Evolutionary conservation across 2,797 vertebrate species (phyloP), one percentile per base, ranked within the genome.

Genomic region (Ctenopoma kingsleyae): DNA sequence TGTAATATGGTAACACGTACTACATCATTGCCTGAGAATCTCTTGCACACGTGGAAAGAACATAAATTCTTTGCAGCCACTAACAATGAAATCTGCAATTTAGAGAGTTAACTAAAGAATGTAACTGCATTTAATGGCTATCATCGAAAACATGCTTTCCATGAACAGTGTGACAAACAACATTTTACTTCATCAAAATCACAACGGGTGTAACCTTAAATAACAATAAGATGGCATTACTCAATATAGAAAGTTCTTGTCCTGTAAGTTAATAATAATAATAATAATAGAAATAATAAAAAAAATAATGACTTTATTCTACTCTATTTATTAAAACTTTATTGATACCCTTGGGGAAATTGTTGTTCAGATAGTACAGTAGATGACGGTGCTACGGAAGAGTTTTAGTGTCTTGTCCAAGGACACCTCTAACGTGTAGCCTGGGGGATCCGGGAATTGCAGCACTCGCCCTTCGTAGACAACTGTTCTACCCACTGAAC

Each of bases 1-100:
- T 22, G 30, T 38, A 44, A 67, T 6, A 19, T 13, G 50, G 41
- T 9, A 23, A 75, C 44, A 44, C 36, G 52, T 23, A 53, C 49
- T 43, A 23, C 13, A 25, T 23, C 23, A 23, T 30, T 43, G 57
- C 43, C 9, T 51, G 40, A 30, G 20, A 56, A 13, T 54, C 15
- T 1, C 0, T 19, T 32, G 23, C 38, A 19, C n/a, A 7, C 49
- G 36, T 69, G 17, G 50, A 59, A 56, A 58, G 6, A 5, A 41
- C n/a, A 9, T 64, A 27, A 57, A 27, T 52, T 48, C 17, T 52
- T 53, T 3, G 6, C 20, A 9, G 1, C 6, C 41, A 25, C 16
- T 27, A 30, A 19, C 25, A 48, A 25, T 38, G 0, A 30, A 12
- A 47, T n/a, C 10, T 22, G 13, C 25, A 23, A 30, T 12, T 23